Evolutionary conservation across 2,113 vertebrate genomes (phyloP), one percentile per base, ranked within the genome.

Genomic region (Oriolus oriolus): DNA sequence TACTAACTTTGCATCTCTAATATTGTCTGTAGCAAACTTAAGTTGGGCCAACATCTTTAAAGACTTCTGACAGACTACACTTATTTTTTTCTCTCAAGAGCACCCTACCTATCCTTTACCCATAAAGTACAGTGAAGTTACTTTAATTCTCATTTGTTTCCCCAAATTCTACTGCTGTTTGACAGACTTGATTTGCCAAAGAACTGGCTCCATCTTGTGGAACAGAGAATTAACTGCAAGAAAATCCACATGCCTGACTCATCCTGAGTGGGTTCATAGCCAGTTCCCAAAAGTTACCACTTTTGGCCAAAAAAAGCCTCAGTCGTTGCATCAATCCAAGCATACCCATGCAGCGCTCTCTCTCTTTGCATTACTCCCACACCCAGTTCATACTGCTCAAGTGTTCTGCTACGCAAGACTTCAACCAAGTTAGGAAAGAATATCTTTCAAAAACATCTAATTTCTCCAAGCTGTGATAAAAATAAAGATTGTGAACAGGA

Each of bases 201-300:
- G 76, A 88, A 16, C 54, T 91, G 41, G 94, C 82, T 60, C 97
- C 97, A 98, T 68, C 96, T 97, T 84, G 97, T 84, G 96, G 96
- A 73, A 79, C 0, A 86, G 12, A 8, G 44, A 93, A 82, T 74
- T 70, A 84, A 94, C 93, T 95, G 71, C 97, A 96, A 39, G 27
- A 39, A 73, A 23, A 84, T 13, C 50, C 19, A 42, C 59, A 37
- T 2, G 0, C 15, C 28, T 4, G 31, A 35, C 53, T 35, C 61
- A 7, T 11, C 10, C 63, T 6, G 22, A 50, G 19, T 1, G 14
- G 14, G 24, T 2, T 49, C 30, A 64, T 1, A 49, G 41, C 15
- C 56, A 44, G 10, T 15, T 69, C 57, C 52, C 64, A 28, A 68
- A 69, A 78, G 19, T 26, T 14, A 42, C 4, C 13, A 45, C 44